These are phyloP conservation scores for Rhynchotus rufescens DNA, from an alignment of 2,797 vertebrate genomes.

Conservation along the genomic window DNA sequence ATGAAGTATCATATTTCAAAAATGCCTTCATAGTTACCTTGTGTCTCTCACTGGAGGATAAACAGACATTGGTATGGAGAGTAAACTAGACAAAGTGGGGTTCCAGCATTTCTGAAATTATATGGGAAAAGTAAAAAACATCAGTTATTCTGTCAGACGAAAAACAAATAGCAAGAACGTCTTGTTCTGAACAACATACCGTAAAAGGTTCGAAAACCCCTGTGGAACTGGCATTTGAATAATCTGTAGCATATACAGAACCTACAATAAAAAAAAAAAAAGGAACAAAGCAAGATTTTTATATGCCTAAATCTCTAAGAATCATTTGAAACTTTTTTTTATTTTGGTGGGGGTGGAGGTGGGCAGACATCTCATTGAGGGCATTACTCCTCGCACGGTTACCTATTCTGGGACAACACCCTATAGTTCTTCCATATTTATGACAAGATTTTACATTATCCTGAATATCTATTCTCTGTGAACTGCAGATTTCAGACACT, in stretches of 20 bases:
- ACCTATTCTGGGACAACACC: neutral
- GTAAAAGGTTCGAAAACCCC: constrained; percentile 92
- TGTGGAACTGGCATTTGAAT: constrained; percentile 94
- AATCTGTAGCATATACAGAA: constrained; percentile 90
- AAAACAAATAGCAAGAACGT: neutral
- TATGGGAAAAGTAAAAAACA: neutral
- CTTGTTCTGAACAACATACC: constrained; percentile 75
- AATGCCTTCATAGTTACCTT: constrained; percentile 80
- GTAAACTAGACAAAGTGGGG: constrained; percentile 80
- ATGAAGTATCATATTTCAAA: neutral
- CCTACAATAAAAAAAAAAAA: constrained; percentile 79
- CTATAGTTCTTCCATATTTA: neutral
- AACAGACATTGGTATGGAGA: constrained; percentile 91
- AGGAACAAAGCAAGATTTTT: constrained; percentile 20
- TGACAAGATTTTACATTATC: neutral
- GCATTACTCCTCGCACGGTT: neutral
- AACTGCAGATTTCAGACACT: neutral
- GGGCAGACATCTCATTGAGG: neutral
- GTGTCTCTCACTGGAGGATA: constrained; percentile 91
- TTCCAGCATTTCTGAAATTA: constrained; percentile 93
- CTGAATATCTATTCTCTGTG: no score
- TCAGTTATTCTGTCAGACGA: neutral
- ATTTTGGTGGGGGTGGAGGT: no score
- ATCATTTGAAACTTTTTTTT: neutral
- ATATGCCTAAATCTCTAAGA: neutral